Conservation (phyloP, 2,113 vertebrate species). For the Triplophysa dalaica region DNA sequence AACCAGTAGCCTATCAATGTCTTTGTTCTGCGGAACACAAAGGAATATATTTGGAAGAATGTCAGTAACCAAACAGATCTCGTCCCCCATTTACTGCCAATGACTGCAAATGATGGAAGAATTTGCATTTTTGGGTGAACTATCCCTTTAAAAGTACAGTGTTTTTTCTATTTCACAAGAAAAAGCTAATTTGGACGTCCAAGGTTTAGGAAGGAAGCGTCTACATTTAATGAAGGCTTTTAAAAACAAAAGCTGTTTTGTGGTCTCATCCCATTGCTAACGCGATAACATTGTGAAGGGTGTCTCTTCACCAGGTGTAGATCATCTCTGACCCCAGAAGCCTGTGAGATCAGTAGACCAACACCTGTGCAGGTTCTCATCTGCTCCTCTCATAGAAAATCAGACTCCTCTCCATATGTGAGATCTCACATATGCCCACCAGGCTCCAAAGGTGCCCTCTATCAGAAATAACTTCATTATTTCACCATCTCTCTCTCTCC, state of each 20-base stretch:
- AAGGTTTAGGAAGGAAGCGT: no score
- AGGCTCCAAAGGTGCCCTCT: background rate
- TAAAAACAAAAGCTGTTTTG: background rate
- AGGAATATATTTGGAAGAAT: no score
- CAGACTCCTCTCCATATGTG: constrained; percentile 19
- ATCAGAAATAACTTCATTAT: constrained; percentile 10
- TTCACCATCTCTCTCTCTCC: constrained; percentile 8
- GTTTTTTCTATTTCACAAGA: no score
- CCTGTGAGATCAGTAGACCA: constrained; percentile 21
- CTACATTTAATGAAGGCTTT: no score
- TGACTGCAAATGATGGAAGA: no score
- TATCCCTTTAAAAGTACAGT: no score
- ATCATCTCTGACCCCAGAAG: constrained; percentile 25
- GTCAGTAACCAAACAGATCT: no score
- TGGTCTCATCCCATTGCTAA: background rate
- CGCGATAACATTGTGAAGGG: constrained; percentile 2
- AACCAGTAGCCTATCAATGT: no score
- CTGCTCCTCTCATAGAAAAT: constrained; percentile 19
- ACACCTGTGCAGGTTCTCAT: constrained; percentile 36
- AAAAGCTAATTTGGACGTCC: no score
- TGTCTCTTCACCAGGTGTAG: background rate
- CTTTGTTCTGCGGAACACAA: no score
- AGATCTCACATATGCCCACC: constrained; percentile 28
- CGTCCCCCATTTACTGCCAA: no score
- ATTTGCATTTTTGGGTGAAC: no score